Evolutionary conservation across 2,797 vertebrate genomes (phyloP).

Genomic region (Tokudaia tokunoshimensis): DNA sequence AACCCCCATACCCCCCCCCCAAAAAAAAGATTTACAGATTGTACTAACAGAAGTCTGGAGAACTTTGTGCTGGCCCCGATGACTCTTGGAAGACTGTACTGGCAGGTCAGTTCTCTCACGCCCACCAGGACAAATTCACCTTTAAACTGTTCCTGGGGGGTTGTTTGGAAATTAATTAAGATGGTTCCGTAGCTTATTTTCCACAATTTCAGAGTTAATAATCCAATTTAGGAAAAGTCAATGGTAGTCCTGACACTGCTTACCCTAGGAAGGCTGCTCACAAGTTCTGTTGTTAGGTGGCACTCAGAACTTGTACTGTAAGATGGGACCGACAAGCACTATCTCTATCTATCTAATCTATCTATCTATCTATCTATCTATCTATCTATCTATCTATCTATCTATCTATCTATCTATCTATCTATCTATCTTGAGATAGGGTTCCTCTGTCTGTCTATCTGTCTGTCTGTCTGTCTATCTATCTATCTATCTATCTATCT

Average conservation of each 20-base stretch:
- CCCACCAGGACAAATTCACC: background rate
- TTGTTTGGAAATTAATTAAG: conserved; percentile 38
- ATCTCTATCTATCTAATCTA: too few relatives aligned
- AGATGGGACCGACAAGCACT: too few relatives aligned
- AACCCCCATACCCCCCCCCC: too few relatives aligned
- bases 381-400: too few relatives aligned
- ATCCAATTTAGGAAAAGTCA: conserved; percentile 18
- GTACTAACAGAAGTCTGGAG: background rate
- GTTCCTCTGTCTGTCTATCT: too few relatives aligned
- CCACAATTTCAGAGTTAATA: conserved; percentile 39
- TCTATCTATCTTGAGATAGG: too few relatives aligned
- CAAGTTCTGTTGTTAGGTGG: background rate
- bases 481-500: too few relatives aligned
- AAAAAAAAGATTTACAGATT: background rate
- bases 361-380: too few relatives aligned
- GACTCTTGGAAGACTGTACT: background rate
- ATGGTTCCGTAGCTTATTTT: background rate
- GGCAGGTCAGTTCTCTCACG: background rate
- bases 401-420: too few relatives aligned
- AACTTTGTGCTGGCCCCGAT: background rate
- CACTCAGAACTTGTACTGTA: background rate
- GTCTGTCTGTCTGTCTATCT: too few relatives aligned
- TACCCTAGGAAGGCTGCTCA: background rate
- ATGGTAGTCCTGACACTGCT: background rate
- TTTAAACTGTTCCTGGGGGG: background rate